Conservation (phyloP, 2,113 vertebrate species). For the Engraulis encrasicolus region DNA sequence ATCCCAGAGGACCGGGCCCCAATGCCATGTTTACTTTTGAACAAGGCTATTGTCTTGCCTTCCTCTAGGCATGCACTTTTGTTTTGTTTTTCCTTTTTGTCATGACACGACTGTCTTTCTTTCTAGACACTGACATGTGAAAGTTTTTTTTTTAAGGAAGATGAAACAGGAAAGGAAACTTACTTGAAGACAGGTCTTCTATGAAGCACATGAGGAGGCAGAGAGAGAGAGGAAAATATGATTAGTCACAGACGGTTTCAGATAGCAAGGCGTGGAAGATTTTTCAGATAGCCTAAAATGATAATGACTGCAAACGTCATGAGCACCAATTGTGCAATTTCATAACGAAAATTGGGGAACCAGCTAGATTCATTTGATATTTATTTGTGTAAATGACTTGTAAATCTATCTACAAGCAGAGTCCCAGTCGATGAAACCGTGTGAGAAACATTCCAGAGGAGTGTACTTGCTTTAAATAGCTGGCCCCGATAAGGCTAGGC, state of each 20-base stretch:
- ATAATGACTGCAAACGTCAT: no score
- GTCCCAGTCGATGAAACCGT: neutral
- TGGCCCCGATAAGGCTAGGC: neutral
- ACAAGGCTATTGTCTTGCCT: neutral
- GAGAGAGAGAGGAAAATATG: neutral
- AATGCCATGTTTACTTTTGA: neutral
- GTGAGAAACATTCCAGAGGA: neutral
- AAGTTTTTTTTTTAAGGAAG: neutral
- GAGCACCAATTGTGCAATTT: neutral
- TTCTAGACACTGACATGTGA: neutral
- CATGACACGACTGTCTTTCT: neutral
- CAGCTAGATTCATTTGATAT: neutral
- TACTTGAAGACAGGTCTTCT: neutral
- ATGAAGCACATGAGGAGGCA: neutral
- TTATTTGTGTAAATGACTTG: neutral
- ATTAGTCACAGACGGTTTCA: no score
- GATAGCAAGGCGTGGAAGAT: neutral
- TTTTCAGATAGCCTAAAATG: no score
- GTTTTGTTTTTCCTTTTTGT: neutral
- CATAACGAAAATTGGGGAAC: neutral
- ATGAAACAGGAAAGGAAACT: neutral
- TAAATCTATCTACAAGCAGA: neutral
- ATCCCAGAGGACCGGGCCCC: neutral
- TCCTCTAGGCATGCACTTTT: neutral
- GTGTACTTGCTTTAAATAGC: conserved; percentile 1